Evolutionary conservation across 23 tunicate genomes (phyloP), one percentile per base, ranked within the genome.

Genomic region (Styela clava): DNA sequence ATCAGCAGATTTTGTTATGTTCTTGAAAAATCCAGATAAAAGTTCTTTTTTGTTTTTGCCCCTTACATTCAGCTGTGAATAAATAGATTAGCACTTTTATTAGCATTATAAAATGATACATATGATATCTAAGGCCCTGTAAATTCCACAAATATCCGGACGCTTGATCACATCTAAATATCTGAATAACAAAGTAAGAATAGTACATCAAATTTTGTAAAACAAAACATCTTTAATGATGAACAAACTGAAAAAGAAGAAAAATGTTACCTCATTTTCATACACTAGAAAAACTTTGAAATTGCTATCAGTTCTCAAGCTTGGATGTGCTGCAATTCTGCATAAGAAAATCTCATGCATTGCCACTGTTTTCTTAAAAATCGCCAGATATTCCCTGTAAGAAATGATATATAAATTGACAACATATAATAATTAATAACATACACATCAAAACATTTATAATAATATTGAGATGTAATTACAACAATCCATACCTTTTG

Each of bases 21-120:
- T 89, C 72, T 79, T 89, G 28, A 95, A 79, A 61, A 91, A 89
- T 34, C 99, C 99, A 70, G 91, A 76, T 2, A 95, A 26, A 56
- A 74, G 65, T 79, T 95, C 99, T 86, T 95, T 95, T 35, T 91
- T 87, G 82, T 95, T 95, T 77, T 95, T 95, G 26, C 99, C 95
- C 1, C 99, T 85, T 3, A 95, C 99, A 79, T 78, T 89, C 52
- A 95, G 71, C 89, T 95, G 77, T 72, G 32, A 27, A 72, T n/a
- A 31, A 31, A 72, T 3, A 56, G 63, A n/a, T n/a, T n/a, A n/a
- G n/a, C 12, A 44, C 7, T 44, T 44, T 44, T 44, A 44, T 12
- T 44, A 44, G 9, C 7, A 44, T 12, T 44, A 12, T 44, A 44
- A 44, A 44, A 44, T 44, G 56, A n/a, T n/a, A n/a, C n/a, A n/a